Conservation (phyloP, 2,113 vertebrate species). For the Scophthalmus maximus region DNA sequence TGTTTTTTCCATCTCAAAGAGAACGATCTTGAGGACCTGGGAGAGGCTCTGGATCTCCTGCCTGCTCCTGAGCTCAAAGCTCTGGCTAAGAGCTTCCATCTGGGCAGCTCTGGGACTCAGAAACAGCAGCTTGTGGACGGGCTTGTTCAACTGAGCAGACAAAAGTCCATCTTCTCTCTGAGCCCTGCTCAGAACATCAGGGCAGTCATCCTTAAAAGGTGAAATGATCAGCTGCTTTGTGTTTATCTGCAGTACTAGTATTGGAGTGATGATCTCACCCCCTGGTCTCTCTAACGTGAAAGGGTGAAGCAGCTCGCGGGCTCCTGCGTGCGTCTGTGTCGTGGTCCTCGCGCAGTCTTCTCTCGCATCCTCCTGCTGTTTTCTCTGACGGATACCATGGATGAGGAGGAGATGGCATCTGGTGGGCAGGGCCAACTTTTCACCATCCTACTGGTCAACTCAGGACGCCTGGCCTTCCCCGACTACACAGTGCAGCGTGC, state of each 20-base stretch:
- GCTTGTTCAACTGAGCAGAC: slow-evolving; percentile 87
- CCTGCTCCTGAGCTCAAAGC: slow-evolving; percentile 90
- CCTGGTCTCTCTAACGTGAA: slow-evolving; percentile 16
- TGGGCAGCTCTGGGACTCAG: slow-evolving; percentile 84
- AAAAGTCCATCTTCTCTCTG: slow-evolving; percentile 87
- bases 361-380: slow-evolving; percentile 91
- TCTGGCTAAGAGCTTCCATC: slow-evolving; percentile 91
- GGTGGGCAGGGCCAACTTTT: slow-evolving; percentile 91
- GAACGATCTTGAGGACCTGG: slow-evolving; percentile 87
- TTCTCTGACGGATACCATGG: slow-evolving; percentile 86
- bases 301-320: slow-evolving; percentile 90
- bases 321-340: slow-evolving; percentile 84
- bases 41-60: slow-evolving; percentile 90
- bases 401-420: slow-evolving; percentile 90
- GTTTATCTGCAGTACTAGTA: not conserved
- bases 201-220: slow-evolving; percentile 92
- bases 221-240: not conserved
- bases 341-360: slow-evolving; percentile 87
- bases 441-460: slow-evolving; percentile 89
- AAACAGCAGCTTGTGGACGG: slow-evolving; percentile 89
- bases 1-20: slow-evolving; percentile 75
- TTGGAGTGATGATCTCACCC: not conserved
- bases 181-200: slow-evolving; percentile 75
- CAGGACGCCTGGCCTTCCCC: slow-evolving; percentile 89
- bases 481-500: slow-evolving; percentile 85